phyloP scores from a whole-genome alignment of 1,140 invertebrate species.

The Geopemphigus sp. region DNA sequence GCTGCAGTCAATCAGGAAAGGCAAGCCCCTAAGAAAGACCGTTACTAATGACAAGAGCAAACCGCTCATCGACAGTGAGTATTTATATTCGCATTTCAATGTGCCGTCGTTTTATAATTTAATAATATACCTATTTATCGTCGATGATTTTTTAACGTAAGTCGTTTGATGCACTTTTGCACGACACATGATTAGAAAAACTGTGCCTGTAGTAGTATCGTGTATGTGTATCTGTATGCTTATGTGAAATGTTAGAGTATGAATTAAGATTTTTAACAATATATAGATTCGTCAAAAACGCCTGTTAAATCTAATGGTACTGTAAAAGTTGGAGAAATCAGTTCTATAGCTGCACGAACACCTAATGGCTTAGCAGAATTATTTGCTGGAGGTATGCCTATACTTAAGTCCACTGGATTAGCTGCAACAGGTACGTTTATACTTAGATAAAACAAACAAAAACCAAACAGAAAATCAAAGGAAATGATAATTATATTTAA shows the following conservation, averaged over 20 bases:
- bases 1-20: constrained; percentile 78
- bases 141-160: background rate
- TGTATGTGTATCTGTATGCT: background rate
- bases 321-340: constrained; percentile 31
- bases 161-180: background rate
- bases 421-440: constrained; percentile 51
- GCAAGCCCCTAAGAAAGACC: constrained; percentile 78
- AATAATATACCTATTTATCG: background rate
- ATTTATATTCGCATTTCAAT: background rate
- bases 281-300: constrained; percentile 48
- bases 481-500: background rate
- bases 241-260: constrained; percentile 25
- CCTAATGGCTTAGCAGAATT: constrained; percentile 67
- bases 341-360: constrained; percentile 44
- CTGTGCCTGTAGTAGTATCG: background rate
- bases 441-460: background rate
- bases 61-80: constrained; percentile 69
- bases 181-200: background rate
- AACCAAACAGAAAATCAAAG: background rate
- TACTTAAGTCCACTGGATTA: constrained; percentile 73
- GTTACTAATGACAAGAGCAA: constrained; percentile 85
- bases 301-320: constrained; percentile 37
- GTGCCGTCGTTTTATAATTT: background rate
- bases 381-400: constrained; percentile 84
- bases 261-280: constrained; percentile 14